phyloP scores from a whole-genome alignment of 2,113 vertebrate genomes.

The Oriolus oriolus region DNA sequence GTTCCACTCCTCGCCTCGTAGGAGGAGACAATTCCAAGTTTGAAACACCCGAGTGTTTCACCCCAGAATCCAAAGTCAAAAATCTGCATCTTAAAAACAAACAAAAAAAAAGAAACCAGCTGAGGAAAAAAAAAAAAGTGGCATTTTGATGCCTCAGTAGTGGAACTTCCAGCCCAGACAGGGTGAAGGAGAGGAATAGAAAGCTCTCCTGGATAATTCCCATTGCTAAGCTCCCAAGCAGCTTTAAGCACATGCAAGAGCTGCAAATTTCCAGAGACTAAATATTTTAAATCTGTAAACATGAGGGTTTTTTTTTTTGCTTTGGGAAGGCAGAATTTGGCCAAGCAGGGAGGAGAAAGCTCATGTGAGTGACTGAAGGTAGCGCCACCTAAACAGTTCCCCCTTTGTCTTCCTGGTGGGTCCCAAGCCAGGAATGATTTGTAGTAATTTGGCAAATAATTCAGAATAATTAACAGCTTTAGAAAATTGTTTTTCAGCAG shows the following conservation, averaged over 20 bases:
- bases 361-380: not conserved
- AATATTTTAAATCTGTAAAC: not conserved
- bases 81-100: not conserved
- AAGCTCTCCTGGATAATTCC: not conserved
- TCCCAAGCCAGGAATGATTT: not conserved
- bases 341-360: not conserved
- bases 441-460: not conserved
- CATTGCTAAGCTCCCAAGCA: not conserved
- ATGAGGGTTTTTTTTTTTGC: not conserved
- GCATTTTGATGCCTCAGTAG: not conserved
- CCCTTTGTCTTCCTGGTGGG: not conserved
- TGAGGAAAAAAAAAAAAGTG: not conserved
- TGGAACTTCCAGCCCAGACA: not conserved
- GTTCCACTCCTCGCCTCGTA: slow-evolving; percentile 73
- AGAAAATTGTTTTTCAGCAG: not conserved
- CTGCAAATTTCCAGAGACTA: not conserved
- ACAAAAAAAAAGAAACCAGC: rapidly evolving
- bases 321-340: not conserved
- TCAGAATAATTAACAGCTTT: not conserved
- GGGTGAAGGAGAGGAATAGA: not conserved
- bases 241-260: not conserved
- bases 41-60: rapidly evolving
- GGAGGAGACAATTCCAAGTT: not conserved
- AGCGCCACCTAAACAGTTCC: not conserved
- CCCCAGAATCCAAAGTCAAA: not conserved